Percentiles rank a stretch among this genome's conserved stretches.
These are phyloP conservation scores for Zosterops pallidus DNA, from an alignment of 2,113 vertebrate genomes.

Conservation along the genomic window DNA sequence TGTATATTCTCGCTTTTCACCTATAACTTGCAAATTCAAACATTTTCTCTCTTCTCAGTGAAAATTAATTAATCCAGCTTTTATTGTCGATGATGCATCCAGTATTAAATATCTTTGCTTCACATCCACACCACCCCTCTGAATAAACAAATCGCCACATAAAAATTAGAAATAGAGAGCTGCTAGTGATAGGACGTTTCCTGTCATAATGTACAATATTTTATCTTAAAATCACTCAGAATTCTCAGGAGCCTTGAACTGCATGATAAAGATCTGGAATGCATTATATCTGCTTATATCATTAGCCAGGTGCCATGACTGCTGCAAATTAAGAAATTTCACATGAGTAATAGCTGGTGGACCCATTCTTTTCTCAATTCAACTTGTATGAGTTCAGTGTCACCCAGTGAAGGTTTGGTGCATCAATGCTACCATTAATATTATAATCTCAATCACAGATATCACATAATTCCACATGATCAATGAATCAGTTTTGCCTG, in stretches of 20 bases:
- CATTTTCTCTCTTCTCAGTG: neutral
- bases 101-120: neutral
- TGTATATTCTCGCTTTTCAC: neutral
- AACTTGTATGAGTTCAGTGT: neutral
- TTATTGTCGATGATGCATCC: neutral
- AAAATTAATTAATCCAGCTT: neutral
- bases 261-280: neutral
- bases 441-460: neutral
- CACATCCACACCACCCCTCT: neutral
- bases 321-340: neutral
- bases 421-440: neutral
- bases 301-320: neutral
- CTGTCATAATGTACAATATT: neutral
- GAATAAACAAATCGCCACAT: neutral
- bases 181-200: neutral
- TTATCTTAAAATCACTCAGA: neutral
- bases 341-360: neutral
- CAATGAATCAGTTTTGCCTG: neutral
- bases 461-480: neutral
- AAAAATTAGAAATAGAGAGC: slow-evolving; percentile 15
- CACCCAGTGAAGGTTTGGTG: neutral
- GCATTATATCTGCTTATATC: neutral
- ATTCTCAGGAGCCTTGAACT: neutral
- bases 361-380: neutral
- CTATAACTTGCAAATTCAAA: neutral